These are phyloP conservation scores for Anolis apletophallus DNA, from an alignment of 2,797 vertebrate species.

Conservation along the genomic window DNA sequence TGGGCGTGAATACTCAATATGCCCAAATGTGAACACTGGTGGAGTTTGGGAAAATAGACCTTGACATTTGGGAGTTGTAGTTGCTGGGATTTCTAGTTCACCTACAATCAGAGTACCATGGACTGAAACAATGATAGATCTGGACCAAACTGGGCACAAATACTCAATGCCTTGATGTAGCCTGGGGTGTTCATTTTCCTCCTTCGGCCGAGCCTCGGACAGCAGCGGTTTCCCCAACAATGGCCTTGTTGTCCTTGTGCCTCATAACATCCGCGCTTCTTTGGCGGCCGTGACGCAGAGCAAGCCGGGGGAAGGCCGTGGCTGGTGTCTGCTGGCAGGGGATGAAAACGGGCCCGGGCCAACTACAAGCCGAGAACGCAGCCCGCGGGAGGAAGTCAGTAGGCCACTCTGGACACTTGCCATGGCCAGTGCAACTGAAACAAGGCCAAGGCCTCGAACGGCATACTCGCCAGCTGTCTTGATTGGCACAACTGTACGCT, in stretches of 20 bases:
- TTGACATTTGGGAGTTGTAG: too few species aligned
- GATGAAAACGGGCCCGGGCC: conserved; percentile 33
- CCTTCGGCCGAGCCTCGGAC: not conserved
- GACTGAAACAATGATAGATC: too few species aligned
- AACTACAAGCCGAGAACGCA: not conserved
- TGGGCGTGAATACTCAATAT: too few species aligned
- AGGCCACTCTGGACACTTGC: not conserved
- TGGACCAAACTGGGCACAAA: too few species aligned
- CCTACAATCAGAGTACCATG: too few species aligned
- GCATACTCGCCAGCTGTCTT: not conserved
- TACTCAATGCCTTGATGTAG: not conserved
- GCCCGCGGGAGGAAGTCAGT: not conserved
- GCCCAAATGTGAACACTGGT: too few species aligned
- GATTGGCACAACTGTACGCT: too few species aligned
- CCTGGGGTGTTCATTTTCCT: not conserved
- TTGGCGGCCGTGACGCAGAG: conserved; percentile 1
- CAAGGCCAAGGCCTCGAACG: too few species aligned
- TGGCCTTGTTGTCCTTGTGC: conserved; percentile 47
- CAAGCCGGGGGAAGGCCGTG: conserved; percentile 33
- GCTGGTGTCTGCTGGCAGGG: conserved; percentile 11
- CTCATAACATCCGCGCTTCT: conserved; percentile 39
- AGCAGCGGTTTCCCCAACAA: conserved; percentile 45
- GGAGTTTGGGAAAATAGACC: too few species aligned
- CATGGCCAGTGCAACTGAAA: too few species aligned
- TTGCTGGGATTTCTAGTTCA: too few species aligned